phyloP scores from a whole-genome alignment of 2,888 invertebrate genomes.

The Cryptocheilus praepositus region DNA sequence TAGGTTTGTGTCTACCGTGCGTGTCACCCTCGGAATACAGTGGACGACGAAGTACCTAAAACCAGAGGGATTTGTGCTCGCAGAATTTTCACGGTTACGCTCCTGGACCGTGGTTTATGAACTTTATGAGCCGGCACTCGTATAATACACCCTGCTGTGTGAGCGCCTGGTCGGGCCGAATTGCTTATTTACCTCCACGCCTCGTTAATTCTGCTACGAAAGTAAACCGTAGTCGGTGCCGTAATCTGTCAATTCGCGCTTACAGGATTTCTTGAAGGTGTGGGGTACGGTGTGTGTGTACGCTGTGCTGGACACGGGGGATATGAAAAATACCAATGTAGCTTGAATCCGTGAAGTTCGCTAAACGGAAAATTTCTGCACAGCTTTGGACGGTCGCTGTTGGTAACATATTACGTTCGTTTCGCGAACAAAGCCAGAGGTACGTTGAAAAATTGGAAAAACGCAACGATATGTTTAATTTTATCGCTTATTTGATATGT shows the following conservation, averaged over 20 bases:
- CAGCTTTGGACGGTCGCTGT: too few relatives aligned
- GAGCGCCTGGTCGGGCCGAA: conserved; percentile 43
- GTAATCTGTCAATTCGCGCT: conserved; percentile 17
- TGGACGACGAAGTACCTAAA: background rate
- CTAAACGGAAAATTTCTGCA: too few relatives aligned
- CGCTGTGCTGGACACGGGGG: too few relatives aligned
- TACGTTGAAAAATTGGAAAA: too few relatives aligned
- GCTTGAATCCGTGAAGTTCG: too few relatives aligned
- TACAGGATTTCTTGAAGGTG: background rate
- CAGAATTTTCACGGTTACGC: conserved; percentile 43
- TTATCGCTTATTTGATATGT: too few relatives aligned
- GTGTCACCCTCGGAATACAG: background rate
- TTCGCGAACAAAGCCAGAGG: too few relatives aligned
- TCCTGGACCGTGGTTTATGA: conserved; percentile 42
- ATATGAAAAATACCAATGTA: too few relatives aligned
- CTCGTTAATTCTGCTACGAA: conserved; percentile 48
- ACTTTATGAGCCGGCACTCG: conserved; percentile 46
- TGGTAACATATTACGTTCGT: too few relatives aligned
- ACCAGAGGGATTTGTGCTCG: conserved; percentile 15
- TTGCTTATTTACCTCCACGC: conserved; percentile 52
- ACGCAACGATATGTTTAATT: too few relatives aligned
- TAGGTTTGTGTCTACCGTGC: conserved; percentile 5
- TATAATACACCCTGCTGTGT: conserved; percentile 31
- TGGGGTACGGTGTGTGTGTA: too few relatives aligned
- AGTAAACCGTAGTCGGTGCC: conserved; percentile 37